These are phyloP conservation scores for Syngnathoides biaculeatus DNA, from an alignment of 2,113 vertebrate species.

Conservation along the genomic window DNA sequence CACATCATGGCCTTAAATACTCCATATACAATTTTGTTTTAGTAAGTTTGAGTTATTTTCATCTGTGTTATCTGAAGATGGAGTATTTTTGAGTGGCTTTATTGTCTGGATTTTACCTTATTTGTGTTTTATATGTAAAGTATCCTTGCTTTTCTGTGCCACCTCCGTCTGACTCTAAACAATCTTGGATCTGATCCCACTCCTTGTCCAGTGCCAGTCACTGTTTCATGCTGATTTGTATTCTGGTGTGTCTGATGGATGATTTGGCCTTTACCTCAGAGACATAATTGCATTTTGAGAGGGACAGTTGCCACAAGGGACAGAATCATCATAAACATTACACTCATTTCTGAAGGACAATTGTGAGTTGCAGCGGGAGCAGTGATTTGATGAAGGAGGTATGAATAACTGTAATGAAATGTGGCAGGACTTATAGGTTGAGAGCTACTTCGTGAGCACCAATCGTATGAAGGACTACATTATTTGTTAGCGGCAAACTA, in stretches of 20 bases:
- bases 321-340: slow-evolving; percentile 48
- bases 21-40: neutral
- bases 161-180: no score
- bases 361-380: slow-evolving; percentile 25
- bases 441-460: no score
- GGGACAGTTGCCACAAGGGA: slow-evolving; percentile 29
- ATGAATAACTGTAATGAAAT: slow-evolving; percentile 46
- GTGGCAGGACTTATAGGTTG: slow-evolving; percentile 60
- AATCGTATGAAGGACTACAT: no score
- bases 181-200: neutral
- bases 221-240: slow-evolving; percentile 40
- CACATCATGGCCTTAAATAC: neutral
- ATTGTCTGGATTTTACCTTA: neutral
- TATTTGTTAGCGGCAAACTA: no score
- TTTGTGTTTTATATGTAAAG: neutral
- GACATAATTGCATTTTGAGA: slow-evolving; percentile 59
- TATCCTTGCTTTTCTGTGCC: neutral
- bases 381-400: slow-evolving; percentile 6
- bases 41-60: neutral
- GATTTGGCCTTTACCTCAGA: slow-evolving; percentile 53
- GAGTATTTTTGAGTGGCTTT: neutral
- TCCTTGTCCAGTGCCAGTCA: slow-evolving; percentile 23
- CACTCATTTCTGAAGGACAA: slow-evolving; percentile 53
- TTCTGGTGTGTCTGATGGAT: slow-evolving; percentile 37
- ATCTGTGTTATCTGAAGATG: neutral